A percentile compares a stretch with the other conserved stretches of the same genome.
phyloP scores from a whole-genome alignment of 2,797 vertebrate genomes.

The Lagocephalus sceleratus region DNA sequence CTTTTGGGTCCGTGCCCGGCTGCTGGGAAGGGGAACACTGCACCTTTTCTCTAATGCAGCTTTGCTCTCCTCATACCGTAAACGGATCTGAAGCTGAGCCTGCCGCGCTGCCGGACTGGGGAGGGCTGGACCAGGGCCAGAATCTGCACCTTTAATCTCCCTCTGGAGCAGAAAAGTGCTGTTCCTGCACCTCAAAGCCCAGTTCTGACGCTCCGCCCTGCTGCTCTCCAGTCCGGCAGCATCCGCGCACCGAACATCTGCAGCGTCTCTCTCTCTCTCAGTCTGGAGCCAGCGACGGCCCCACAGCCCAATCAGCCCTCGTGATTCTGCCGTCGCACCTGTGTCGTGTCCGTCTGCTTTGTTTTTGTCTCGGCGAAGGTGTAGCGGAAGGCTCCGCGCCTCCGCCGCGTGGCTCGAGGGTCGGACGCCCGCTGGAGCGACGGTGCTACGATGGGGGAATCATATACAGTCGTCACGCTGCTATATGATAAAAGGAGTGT shows the following conservation, averaged over 20 bases:
- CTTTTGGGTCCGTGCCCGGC: slow-evolving; percentile 41
- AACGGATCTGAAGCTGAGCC: slow-evolving; percentile 36
- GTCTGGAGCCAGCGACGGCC: slow-evolving; percentile 45
- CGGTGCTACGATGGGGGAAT: slow-evolving; percentile 54
- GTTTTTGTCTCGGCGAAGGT: slow-evolving; percentile 31
- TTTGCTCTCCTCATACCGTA: slow-evolving; percentile 55
- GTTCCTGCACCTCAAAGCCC: not conserved
- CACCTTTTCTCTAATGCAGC: slow-evolving; percentile 64
- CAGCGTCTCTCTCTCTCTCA: slow-evolving; percentile 38
- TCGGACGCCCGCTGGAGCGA: slow-evolving; percentile 41
- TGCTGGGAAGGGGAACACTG: slow-evolving; percentile 71
- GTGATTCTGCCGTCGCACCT: slow-evolving; percentile 56
- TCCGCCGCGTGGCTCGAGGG: slow-evolving; percentile 13
- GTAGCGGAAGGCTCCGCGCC: slow-evolving; percentile 18
- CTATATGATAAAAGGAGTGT: slow-evolving; percentile 67
- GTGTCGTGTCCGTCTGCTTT: slow-evolving; percentile 55
- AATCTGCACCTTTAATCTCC: not conserved
- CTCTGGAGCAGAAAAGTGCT: not conserved
- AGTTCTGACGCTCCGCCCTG: slow-evolving; percentile 1
- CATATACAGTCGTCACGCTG: slow-evolving; percentile 65
- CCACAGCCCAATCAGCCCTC: slow-evolving; percentile 43
- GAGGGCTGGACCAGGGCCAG: slow-evolving; percentile 37
- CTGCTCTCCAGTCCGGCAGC: slow-evolving; percentile 37
- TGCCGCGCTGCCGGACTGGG: slow-evolving; percentile 46
- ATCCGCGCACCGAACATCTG: slow-evolving; percentile 24